Percentiles rank a stretch among this genome's conserved stretches.
These are phyloP conservation scores for Caenorhabditis uteleia DNA, from an alignment of 2,888 invertebrate genomes.

Conservation along the genomic window DNA sequence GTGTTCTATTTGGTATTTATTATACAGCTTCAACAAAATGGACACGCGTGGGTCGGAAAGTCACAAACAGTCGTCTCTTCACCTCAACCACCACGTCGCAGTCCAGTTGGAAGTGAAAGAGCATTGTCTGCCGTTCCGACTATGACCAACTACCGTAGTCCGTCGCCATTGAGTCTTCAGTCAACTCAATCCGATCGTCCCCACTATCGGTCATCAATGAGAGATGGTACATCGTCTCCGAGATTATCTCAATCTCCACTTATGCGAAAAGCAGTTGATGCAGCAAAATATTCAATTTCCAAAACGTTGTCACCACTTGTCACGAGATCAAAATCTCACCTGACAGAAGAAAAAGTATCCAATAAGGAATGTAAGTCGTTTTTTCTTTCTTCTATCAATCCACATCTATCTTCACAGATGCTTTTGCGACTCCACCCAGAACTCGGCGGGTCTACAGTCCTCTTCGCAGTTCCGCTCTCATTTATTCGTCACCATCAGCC, in stretches of 20 bases:
- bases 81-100: slow-evolving; percentile 4
- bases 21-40: slow-evolving; percentile 9
- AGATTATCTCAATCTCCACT: slow-evolving; percentile 19
- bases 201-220: neutral
- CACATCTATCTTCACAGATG: neutral
- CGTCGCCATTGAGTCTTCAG: neutral
- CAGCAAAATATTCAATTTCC: slow-evolving; percentile 3
- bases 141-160: neutral
- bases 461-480: slow-evolving; percentile 10
- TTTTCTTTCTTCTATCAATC: neutral
- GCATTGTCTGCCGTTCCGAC: slow-evolving; percentile 2
- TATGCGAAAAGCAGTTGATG: slow-evolving; percentile 7
- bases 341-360: slow-evolving; percentile 12
- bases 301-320: slow-evolving; percentile 11
- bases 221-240: slow-evolving; percentile 8
- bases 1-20: neutral
- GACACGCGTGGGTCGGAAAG: slow-evolving; percentile 29
- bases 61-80: slow-evolving; percentile 9
- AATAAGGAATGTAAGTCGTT: slow-evolving; percentile 22
- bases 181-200: too few species aligned
- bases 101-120: neutral
- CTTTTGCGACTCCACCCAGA: slow-evolving; percentile 23
- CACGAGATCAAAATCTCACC: slow-evolving; percentile 30
- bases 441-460: slow-evolving; percentile 9
- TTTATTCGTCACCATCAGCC: slow-evolving; percentile 20